Evolutionary conservation across 1,140 invertebrate genomes (phyloP).

Genomic region (Hormaphis cornu): DNA sequence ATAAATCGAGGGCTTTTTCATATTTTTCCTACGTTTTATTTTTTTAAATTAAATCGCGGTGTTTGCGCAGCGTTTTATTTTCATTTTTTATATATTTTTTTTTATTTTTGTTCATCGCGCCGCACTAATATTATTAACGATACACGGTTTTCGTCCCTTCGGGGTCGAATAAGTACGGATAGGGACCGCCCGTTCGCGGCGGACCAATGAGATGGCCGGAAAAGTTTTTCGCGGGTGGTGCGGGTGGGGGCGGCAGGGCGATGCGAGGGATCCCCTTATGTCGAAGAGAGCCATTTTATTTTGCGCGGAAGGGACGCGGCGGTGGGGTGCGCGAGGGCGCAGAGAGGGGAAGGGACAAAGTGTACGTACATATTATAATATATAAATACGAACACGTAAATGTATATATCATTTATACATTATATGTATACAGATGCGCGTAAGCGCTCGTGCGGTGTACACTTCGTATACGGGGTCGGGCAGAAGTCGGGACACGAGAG

Average conservation of each 20-base stretch:
- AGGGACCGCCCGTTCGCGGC: conserved; percentile 23
- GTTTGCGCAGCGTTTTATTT: neutral
- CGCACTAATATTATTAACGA: conserved; percentile 31
- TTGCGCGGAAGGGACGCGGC: neutral
- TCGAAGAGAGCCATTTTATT: conserved; percentile 32
- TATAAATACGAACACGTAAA: neutral
- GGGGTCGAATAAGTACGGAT: conserved; percentile 24
- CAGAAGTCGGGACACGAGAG: no score
- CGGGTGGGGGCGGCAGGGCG: conserved; percentile 11
- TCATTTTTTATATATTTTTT: neutral
- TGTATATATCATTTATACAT: no score
- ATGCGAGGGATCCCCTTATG: conserved; percentile 29
- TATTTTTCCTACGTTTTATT: conserved; percentile 27
- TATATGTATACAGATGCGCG: no score
- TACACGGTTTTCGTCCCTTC: conserved; percentile 21
- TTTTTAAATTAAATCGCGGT: conserved; percentile 32
- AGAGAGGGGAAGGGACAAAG: conserved; percentile 5
- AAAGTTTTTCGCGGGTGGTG: conserved; percentile 25
- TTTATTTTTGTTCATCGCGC: neutral
- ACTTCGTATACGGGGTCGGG: no score
- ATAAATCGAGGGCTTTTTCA: conserved; percentile 29
- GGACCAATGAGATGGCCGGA: conserved; percentile 25
- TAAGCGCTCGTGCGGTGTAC: no score
- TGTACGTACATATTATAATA: neutral
- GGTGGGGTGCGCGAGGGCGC: neutral